Evolutionary conservation across 2,113 vertebrate genomes (phyloP).

Genomic region (Mastomys coucha): DNA sequence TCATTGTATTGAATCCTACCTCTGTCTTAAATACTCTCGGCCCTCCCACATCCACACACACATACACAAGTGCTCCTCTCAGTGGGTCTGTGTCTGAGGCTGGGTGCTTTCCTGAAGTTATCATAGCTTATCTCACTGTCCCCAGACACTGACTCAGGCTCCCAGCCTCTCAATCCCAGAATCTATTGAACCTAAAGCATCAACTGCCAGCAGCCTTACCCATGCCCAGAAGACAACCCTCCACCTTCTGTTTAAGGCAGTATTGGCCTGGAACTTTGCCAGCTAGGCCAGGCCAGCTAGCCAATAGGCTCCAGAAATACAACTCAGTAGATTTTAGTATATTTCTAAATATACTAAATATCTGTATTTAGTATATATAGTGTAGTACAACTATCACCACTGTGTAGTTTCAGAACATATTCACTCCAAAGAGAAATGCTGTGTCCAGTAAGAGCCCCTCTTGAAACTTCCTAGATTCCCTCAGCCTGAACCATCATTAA

Average conservation of each 20-base stretch:
- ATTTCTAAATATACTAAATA: neutral
- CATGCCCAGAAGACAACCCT: too few relatives aligned
- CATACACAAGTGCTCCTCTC: neutral
- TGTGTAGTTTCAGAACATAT: neutral
- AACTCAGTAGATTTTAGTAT: neutral
- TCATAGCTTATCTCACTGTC: neutral
- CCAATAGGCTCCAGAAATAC: neutral
- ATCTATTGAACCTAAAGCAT: neutral
- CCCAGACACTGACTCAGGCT: neutral
- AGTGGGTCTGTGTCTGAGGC: neutral
- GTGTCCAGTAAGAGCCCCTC: neutral
- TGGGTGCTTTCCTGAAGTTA: neutral
- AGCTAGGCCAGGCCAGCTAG: neutral
- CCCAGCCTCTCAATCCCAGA: neutral
- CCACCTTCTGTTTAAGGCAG: neutral
- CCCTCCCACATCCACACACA: neutral
- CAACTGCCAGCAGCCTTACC: neutral
- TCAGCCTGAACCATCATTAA: neutral
- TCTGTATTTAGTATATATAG: neutral
- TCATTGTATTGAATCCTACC: too few relatives aligned
- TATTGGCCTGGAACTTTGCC: neutral
- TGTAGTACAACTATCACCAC: neutral
- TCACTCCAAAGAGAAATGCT: neutral
- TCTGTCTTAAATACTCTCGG: too few relatives aligned
- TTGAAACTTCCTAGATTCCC: too few relatives aligned